Evolutionary conservation across 2,113 vertebrate genomes (phyloP).

Genomic region (Phylloscopus trochilus): DNA sequence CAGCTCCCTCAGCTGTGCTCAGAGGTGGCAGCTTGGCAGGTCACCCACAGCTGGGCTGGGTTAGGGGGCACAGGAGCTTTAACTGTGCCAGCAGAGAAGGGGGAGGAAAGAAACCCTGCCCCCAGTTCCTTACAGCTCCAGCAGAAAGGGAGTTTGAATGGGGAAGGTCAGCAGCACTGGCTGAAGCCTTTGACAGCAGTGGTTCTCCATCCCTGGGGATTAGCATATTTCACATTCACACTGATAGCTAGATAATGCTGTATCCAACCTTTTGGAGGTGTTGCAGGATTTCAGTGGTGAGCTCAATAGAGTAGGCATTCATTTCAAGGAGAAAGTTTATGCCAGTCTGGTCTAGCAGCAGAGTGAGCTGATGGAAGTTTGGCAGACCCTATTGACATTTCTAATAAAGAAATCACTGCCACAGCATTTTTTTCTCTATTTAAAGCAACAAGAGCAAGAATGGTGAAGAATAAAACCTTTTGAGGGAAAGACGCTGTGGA

Average conservation of each 20-base stretch:
- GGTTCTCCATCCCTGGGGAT: not conserved
- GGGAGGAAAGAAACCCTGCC: not conserved
- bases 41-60: not conserved
- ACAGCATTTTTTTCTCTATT: slow-evolving; percentile 34
- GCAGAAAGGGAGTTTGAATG: not conserved
- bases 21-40: not conserved
- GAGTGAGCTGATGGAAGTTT: slow-evolving; percentile 3
- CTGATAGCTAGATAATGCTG: not conserved
- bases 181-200: not conserved
- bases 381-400: slow-evolving; percentile 20
- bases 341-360: not conserved
- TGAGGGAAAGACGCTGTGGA: not conserved
- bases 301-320: not conserved
- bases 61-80: not conserved
- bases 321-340: slow-evolving; percentile 10
- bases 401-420: slow-evolving; percentile 58
- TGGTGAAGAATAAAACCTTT: slow-evolving; percentile 3
- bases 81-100: not conserved
- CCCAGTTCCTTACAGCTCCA: not conserved
- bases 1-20: not conserved
- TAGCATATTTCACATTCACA: not conserved
- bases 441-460: slow-evolving; percentile 9
- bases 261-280: not conserved
- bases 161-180: not conserved
- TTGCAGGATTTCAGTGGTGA: not conserved